Evolutionary conservation across 1,140 invertebrate species (phyloP), one percentile per base, ranked within the genome.

Genomic region (Dendroctonus ponderosae): DNA sequence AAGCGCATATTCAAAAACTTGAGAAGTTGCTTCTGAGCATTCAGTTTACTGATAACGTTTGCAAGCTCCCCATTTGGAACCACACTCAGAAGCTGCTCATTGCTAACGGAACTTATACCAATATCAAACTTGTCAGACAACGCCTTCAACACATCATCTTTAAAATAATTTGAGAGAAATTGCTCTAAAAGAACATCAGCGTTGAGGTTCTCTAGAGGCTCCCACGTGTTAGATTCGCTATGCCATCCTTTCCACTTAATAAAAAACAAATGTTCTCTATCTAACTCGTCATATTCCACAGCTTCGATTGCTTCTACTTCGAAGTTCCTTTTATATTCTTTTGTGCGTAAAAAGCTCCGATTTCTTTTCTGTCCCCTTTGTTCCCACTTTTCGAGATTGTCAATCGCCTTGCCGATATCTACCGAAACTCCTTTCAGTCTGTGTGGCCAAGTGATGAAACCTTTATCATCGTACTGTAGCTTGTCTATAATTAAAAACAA

Each of bases 191-290:
- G n/a, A 11, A 62, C 15, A 38, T 68, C 56, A 11, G 59, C 60
- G 9, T 54, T 52, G 5, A 97, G 76, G 81, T 96, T 88, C 5
- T 84, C 79, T n/a, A 84, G 78, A 0, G 91, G 90, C 77, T 97
- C 94, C 94, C 93, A 97, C 0, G 92, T 94, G 74, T 93, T 94
- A 64, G 85, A 79, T 53, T 84, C 80, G 2, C 80, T 69, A 51
- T 80, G 73, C 85, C 90, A 97, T 15, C 87, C 87, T 75, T 90
- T 85, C 95, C 95, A 97, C 80, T 96, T 96, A 3, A 96, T 87
- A 44, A 86, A 82, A 81, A 94, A 96, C 26, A 83, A 78, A 6
- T 84, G 79, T 43, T 80, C 76, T 5, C 81, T 62, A 7, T 58
- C 83, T 66, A 80, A 72, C 38, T 79, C 69, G 52, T 72, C 68